These are phyloP conservation scores for Meriones unguiculatus DNA, from an alignment of 2,113 vertebrate genomes.

Conservation along the genomic window DNA sequence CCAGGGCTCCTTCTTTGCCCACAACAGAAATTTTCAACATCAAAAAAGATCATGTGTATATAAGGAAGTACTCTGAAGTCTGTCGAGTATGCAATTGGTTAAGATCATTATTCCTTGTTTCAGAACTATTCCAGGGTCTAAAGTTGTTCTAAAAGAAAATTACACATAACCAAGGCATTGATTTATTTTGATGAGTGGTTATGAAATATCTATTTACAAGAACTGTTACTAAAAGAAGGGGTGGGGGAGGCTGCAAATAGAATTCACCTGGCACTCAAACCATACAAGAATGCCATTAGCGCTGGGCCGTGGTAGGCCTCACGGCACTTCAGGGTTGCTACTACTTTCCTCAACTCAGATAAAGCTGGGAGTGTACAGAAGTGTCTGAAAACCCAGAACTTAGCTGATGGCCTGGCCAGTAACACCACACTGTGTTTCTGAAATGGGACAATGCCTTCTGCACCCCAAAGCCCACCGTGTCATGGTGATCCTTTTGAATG, in stretches of 20 bases:
- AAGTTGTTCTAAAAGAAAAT: conserved; percentile 51
- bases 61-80: conserved; percentile 13
- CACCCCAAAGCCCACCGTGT: background rate
- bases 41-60: conserved; percentile 23
- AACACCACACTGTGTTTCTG: conserved; percentile 40
- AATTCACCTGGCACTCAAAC: conserved; percentile 29
- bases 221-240: conserved; percentile 29
- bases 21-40: background rate
- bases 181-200: conserved; percentile 60
- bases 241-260: background rate
- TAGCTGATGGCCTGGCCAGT: background rate
- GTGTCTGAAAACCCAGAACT: background rate
- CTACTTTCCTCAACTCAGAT: conserved; percentile 45
- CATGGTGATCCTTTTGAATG: conserved; percentile 47
- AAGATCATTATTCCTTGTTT: conserved; percentile 32
- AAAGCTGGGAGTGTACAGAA: conserved; percentile 33
- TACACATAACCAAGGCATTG: conserved; percentile 46
- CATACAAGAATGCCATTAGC: background rate
- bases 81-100: background rate
- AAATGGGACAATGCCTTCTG: conserved; percentile 10
- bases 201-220: conserved; percentile 53
- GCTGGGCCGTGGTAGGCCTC: background rate
- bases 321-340: background rate
- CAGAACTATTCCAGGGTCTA: background rate
- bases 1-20: background rate